Base-by-base conservation (phyloP, 1,140 invertebrate species). In the Diachasma alloeum region DNA sequence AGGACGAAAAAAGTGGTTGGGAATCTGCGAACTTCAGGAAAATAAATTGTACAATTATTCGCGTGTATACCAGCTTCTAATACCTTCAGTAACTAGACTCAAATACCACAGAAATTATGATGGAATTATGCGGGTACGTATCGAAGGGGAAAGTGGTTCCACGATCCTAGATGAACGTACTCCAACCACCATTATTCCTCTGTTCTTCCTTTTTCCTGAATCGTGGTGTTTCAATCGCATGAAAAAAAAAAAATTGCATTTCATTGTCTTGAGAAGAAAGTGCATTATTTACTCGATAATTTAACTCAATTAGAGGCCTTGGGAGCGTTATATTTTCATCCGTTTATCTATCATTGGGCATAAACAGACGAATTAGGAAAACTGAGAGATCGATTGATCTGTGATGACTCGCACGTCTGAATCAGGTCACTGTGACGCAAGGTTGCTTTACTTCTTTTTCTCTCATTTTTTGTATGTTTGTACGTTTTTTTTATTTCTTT, bases 371-470 rank as follows among this genome's bases (percentile, higher is more conserved):
- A 31, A 31, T 31, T 31, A 31, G 31, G 24, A 36, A 67, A 67
- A 56, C 15, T 19, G 17, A 6, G 36, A n/a, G 48, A 37, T 17
- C 44, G 48, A 73, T 56, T 73, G 72, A 73, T 56, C 72, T 31
- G 1, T 73, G 36, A 73, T 53, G 48, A 72, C 53, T 75, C 39
- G 31, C 17, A 63, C 26, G 66, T 66, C 22, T 17, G 22, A 81
- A 78, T 42, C 24, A 66, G 82, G 79, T 79, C 81, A 82, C 59
- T 78, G 78, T 78, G 48, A 82, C 59, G 81, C 74, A 81, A 81
- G 75, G 72, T 82, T 80, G 70, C 37, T 36, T 70, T 72, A 67
- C 48, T 77, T 66, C 26, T 68, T 26, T 39, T 36, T 1, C 10
- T 66, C 10, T 66, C 22, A 9, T 36, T 66, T 36, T 66, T 66